Evolutionary conservation across 2,888 invertebrate species (phyloP).

Genomic region (Ferrisia virgata): DNA sequence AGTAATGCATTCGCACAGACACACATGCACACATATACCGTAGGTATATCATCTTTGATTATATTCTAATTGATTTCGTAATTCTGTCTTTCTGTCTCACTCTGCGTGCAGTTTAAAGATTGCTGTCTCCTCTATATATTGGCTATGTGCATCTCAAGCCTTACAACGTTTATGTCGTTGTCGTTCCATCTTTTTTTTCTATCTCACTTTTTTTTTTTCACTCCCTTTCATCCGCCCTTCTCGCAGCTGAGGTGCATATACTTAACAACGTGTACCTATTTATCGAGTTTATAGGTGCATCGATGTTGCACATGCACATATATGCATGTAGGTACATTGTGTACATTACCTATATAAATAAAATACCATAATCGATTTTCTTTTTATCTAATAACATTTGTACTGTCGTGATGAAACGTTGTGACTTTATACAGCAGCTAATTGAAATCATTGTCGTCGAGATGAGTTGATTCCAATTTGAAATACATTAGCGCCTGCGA

Average conservation of each 20-base stretch:
- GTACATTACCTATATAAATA: neutral
- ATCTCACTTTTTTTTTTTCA: neutral
- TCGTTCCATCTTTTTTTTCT: neutral
- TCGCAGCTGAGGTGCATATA: too few relatives aligned
- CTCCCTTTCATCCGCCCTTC: too few relatives aligned
- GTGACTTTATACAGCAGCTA: neutral
- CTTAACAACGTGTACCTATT: too few relatives aligned
- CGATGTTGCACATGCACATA: neutral
- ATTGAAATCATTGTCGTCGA: neutral
- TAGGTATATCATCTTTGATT: slow-evolving; percentile 36
- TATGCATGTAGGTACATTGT: neutral
- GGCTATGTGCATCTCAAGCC: too few relatives aligned
- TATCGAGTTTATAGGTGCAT: too few relatives aligned
- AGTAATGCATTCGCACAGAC: neutral
- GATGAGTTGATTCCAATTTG: neutral
- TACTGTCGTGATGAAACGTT: neutral
- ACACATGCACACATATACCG: neutral
- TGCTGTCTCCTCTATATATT: neutral
- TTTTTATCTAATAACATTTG: neutral
- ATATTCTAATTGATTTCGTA: slow-evolving; percentile 44
- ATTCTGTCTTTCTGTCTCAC: neutral
- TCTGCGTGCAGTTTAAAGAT: too few relatives aligned
- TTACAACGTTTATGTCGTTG: too few relatives aligned
- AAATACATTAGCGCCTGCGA: neutral
- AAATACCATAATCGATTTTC: neutral